phyloP scores from a whole-genome alignment of 2,113 vertebrate species.

The Zootoca vivipara region DNA sequence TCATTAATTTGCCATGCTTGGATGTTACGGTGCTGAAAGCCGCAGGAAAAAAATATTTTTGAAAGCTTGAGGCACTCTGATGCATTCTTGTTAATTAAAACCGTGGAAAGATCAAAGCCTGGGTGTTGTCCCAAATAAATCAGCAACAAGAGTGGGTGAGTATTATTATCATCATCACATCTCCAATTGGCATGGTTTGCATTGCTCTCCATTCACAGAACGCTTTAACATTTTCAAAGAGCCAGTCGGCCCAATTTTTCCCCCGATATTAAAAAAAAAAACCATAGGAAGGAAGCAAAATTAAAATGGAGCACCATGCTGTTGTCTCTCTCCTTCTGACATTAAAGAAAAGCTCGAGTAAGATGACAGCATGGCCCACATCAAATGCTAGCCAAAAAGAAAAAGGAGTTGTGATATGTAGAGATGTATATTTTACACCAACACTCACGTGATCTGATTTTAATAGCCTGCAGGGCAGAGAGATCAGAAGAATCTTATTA shows the following conservation, averaged over 20 bases:
- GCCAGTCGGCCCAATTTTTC: background rate
- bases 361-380: background rate
- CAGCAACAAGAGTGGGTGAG: background rate
- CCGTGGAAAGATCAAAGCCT: constrained; percentile 41
- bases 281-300: constrained; percentile 5
- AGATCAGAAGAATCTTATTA: constrained; percentile 52
- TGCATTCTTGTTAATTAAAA: constrained; percentile 6
- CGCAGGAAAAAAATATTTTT: background rate
- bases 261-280: background rate
- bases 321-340: background rate
- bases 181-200: background rate
- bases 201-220: background rate
- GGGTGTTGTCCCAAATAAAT: background rate
- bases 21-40: background rate
- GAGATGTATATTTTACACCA: background rate
- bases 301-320: constrained; percentile 17
- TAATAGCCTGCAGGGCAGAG: constrained; percentile 45
- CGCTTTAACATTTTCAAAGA: constrained; percentile 28
- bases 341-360: constrained; percentile 25
- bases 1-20: background rate
- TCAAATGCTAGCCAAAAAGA: background rate
- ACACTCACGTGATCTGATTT: constrained; percentile 36
- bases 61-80: background rate
- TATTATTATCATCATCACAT: background rate
- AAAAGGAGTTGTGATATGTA: background rate